These are phyloP conservation scores for Poecilobothrus nobilitatus DNA, from an alignment of 2,888 invertebrate species.

Conservation along the genomic window DNA sequence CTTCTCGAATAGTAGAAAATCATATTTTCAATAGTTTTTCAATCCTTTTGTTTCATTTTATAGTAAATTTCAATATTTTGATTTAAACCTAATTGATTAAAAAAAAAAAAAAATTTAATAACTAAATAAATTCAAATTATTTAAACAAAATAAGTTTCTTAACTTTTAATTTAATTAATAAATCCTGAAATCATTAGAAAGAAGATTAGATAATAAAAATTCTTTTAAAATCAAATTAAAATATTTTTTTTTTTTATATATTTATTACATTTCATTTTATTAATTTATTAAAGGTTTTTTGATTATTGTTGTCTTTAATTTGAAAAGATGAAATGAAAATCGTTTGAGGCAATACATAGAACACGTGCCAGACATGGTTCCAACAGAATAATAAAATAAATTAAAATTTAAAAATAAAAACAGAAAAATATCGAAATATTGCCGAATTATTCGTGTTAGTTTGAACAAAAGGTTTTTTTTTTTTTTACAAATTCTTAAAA, in stretches of 20 bases:
- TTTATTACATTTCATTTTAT: background rate
- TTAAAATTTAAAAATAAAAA: background rate
- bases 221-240: background rate
- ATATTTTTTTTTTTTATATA: background rate
- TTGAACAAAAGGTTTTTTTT: background rate
- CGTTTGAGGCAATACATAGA: background rate
- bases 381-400: background rate
- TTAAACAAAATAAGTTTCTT: too few species aligned
- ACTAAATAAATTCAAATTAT: too few species aligned
- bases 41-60: too few species aligned
- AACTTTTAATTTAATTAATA: too few species aligned
- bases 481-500: too few species aligned
- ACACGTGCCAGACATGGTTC: conserved; percentile 4
- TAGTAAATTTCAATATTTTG: too few species aligned
- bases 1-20: too few species aligned
- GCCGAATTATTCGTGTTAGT: background rate
- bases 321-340: too few species aligned
- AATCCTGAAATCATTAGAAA: too few species aligned
- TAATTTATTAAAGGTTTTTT: background rate
- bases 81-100: too few species aligned
- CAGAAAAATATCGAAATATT: background rate
- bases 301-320: background rate
- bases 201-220: background rate
- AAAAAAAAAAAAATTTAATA: too few species aligned
- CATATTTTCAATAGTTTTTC: too few species aligned